Evolutionary conservation across 2,888 invertebrate genomes (phyloP).

Genomic region (Linyphia triangularis): DNA sequence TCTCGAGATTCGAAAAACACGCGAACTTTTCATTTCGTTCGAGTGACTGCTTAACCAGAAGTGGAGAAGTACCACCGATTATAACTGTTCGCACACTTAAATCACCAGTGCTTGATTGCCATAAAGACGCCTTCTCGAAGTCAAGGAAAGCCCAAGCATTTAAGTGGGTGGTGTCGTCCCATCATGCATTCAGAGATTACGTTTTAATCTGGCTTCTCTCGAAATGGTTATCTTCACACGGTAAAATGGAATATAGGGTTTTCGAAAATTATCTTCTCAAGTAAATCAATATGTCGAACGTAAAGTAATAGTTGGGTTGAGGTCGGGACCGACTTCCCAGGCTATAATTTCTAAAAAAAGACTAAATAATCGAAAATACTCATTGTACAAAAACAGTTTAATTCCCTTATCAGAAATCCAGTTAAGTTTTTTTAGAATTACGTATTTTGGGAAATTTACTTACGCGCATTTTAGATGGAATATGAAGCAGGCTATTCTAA

Average conservation of each 20-base stretch:
- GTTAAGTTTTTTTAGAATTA: too few relatives aligned
- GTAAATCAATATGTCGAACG: slow-evolving; percentile 24
- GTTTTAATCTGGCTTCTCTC: background rate
- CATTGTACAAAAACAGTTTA: too few relatives aligned
- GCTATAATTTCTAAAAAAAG: too few relatives aligned
- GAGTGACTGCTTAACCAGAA: background rate
- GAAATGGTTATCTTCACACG: slow-evolving; percentile 16
- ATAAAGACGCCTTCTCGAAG: background rate
- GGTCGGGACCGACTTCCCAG: too few relatives aligned
- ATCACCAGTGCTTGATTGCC: background rate
- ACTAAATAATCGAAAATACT: too few relatives aligned
- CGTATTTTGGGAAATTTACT: too few relatives aligned
- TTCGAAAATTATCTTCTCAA: background rate
- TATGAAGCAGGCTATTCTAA: too few relatives aligned
- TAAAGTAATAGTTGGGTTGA: background rate
- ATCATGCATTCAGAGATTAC: background rate
- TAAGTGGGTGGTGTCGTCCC: background rate
- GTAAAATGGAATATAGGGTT: background rate
- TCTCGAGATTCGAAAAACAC: background rate
- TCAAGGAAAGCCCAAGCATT: background rate
- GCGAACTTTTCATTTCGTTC: slow-evolving; percentile 50
- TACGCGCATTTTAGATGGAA: too few relatives aligned
- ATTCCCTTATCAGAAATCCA: too few relatives aligned
- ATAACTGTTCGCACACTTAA: slow-evolving; percentile 12
- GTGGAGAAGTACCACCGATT: background rate